phyloP scores from a whole-genome alignment of 53 echinoderm and acorn worm genomes.

The Mesocentrotus franciscanus region DNA sequence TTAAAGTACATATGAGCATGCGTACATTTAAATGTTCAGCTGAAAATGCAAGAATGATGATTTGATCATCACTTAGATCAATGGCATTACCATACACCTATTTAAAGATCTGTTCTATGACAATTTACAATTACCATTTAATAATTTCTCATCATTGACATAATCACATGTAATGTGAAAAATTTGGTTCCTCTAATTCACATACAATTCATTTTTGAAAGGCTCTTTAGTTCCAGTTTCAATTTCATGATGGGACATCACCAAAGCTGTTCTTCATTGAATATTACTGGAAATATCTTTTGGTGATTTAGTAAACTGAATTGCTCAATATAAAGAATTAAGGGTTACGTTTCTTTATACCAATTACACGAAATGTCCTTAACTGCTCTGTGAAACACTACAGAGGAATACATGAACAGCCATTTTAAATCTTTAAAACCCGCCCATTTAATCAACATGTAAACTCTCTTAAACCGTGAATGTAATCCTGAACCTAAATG shows the following conservation, averaged over 20 bases:
- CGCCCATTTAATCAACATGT: neutral
- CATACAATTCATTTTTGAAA: neutral
- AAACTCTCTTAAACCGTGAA: neutral
- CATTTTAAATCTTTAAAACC: too few species aligned
- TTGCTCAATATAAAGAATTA: too few species aligned
- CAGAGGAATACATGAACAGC: too few species aligned
- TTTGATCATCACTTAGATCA: neutral
- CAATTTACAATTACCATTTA: neutral
- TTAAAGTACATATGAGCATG: neutral
- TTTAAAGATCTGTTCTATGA: neutral
- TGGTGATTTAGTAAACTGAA: too few species aligned
- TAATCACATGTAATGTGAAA: neutral
- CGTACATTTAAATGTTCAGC: neutral
- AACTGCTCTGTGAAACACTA: too few species aligned
- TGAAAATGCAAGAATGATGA: neutral
- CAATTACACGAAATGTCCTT: too few species aligned
- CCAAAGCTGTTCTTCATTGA: too few species aligned
- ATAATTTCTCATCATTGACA: neutral
- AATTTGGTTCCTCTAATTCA: neutral
- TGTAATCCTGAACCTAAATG: neutral
- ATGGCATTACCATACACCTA: neutral
- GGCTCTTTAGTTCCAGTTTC: neutral
- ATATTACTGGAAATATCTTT: too few species aligned
- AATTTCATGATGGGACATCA: neutral
- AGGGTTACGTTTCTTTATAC: too few species aligned